These are phyloP conservation scores for Meriones psammophilus DNA, from an alignment of 2,797 vertebrate genomes.

Conservation along the genomic window DNA sequence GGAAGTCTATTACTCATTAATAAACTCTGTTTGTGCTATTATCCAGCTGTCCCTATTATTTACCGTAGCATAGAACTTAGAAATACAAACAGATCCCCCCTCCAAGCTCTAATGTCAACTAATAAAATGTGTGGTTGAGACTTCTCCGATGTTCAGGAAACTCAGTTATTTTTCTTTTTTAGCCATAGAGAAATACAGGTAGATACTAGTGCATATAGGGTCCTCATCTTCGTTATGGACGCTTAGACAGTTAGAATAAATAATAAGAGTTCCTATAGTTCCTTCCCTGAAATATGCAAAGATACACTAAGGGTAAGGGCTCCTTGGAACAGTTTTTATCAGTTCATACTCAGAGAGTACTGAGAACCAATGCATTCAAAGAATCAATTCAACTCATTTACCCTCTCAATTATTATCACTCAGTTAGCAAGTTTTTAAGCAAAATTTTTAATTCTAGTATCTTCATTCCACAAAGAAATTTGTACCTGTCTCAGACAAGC, in stretches of 20 bases:
- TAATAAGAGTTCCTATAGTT: background rate
- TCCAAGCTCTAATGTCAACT: background rate
- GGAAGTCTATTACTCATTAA: background rate
- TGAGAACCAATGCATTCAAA: background rate
- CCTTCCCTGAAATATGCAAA: background rate
- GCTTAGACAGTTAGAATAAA: background rate
- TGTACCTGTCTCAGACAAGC: background rate
- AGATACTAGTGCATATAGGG: background rate
- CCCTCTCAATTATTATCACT: background rate
- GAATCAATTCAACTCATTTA: background rate
- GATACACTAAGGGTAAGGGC: background rate
- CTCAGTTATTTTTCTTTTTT: background rate
- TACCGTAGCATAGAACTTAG: background rate
- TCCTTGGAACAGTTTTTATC: background rate
- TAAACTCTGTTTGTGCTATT: background rate
- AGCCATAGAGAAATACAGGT: background rate
- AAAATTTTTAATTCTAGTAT: background rate
- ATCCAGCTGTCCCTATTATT: background rate
- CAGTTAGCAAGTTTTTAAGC: slow-evolving; percentile 40
- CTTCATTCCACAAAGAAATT: background rate
- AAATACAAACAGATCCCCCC: background rate
- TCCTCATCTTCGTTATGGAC: background rate
- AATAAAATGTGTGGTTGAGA: background rate
- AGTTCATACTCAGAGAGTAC: background rate
- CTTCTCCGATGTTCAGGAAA: background rate